These are phyloP conservation scores for Panopea generosa DNA, from an alignment of 2,888 invertebrate species.

Conservation along the genomic window DNA sequence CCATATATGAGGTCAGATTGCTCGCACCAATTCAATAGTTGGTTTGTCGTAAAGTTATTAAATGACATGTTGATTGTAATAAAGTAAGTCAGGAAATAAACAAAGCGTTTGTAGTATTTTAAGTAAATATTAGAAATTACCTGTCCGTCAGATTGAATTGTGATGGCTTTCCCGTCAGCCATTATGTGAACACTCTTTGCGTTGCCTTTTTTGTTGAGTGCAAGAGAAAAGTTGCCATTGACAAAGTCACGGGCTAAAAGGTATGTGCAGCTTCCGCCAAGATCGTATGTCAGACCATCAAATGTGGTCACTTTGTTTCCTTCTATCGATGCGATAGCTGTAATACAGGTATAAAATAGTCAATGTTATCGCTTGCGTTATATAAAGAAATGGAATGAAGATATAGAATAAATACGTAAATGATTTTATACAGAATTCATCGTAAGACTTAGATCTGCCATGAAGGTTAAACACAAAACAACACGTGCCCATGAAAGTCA, in stretches of 20 bases:
- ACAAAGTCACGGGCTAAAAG: conserved; percentile 93
- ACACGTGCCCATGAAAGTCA: too few species aligned
- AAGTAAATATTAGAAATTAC: conserved; percentile 38
- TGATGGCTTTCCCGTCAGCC: conserved; percentile 63
- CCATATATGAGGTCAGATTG: too few species aligned
- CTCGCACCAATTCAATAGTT: too few species aligned
- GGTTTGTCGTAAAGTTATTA: too few species aligned
- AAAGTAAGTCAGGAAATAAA: too few species aligned
- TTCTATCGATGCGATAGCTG: conserved; percentile 93
- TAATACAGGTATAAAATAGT: conserved; percentile 2
- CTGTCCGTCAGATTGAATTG: conserved; percentile 69
- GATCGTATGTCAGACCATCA: conserved; percentile 92
- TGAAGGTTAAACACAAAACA: too few species aligned
- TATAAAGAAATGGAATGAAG: conserved; percentile 88
- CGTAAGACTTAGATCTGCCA: too few species aligned
- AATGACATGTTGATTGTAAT: too few species aligned
- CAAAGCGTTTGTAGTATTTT: too few species aligned
- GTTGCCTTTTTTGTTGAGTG: conserved; percentile 16
- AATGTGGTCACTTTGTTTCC: conserved; percentile 94
- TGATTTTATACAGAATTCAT: too few species aligned
- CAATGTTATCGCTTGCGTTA: too few species aligned
- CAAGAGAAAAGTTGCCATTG: conserved; percentile 91
- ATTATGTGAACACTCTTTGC: conserved; percentile 68
- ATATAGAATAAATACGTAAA: too few species aligned
- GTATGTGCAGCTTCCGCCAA: conserved; percentile 91